Base-by-base conservation (phyloP, 2,113 vertebrate species). In the Thamnophis sirtalis region DNA sequence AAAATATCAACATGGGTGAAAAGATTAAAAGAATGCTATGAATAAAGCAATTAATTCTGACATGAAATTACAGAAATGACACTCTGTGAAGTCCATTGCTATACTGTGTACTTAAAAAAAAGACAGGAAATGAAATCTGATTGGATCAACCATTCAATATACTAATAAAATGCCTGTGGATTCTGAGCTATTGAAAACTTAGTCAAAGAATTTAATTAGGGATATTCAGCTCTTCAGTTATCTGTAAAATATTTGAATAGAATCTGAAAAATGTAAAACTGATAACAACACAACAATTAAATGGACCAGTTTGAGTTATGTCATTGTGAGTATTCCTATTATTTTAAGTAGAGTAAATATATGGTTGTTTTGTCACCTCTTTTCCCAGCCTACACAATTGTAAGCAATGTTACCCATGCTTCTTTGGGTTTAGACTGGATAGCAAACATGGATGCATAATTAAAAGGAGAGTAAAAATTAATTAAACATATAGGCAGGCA, bases 1-100 rank as follows among this genome's bases (percentile, higher is more conserved):
- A 91, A 93, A 92, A 58, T 21, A 87, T n/a, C 24, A 84, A 50
- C 28, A 88, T 73, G 15, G 8, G 54, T 93, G 26, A 91, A 92
- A 91, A 93, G 86, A 91, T 89, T 90, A 85, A 56, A 88, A 22
- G 0, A 86, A 0, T 7, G 91, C 88, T 91, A 43, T 89, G 4
- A 89, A 93, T 1, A 89, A 91, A 54, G 0, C 6, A 90, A 26
- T 86, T 49, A 0, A 68, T 1, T 94, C 89, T 8, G 56, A 73
- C 2, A 43, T n/a, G 2, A 19, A 93, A 90, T 43, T 91, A 87
- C 15, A 89, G 89, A 93, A 86, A 2, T 26, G 80, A 1, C 63
- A 53, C 0, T 92, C 93, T 92, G 51, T 84, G 68, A 89, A 73
- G 2, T 51, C 1, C 26, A 15, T 60, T 33, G 91, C 54, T 58